These are phyloP conservation scores for Plotosus lineatus DNA, from an alignment of 2,113 vertebrate species.

Conservation along the genomic window DNA sequence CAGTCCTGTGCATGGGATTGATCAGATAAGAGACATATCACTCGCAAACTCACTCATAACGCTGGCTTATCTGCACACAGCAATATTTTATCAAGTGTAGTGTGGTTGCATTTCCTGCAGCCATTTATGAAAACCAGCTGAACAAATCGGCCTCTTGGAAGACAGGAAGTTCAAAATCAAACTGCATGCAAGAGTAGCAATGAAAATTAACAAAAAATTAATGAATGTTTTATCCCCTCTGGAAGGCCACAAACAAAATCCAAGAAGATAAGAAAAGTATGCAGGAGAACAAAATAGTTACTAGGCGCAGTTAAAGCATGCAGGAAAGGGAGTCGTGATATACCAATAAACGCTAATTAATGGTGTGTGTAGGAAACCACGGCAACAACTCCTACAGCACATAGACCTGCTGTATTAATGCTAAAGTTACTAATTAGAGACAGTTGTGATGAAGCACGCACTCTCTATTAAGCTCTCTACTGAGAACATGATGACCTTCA, in stretches of 20 bases:
- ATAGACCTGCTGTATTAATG: background rate
- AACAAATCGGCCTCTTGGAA: slow-evolving; percentile 1
- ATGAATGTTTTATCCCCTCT: background rate
- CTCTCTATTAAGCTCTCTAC: slow-evolving; percentile 18
- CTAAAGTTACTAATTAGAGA: slow-evolving; percentile 28
- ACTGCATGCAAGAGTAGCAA: background rate
- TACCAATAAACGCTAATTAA: background rate
- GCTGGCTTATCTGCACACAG: slow-evolving; percentile 15
- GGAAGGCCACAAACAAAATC: background rate
- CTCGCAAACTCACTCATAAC: slow-evolving; percentile 27
- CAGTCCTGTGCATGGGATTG: slow-evolving; percentile 19
- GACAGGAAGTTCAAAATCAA: background rate
- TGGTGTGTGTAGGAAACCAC: background rate
- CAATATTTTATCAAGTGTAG: slow-evolving; percentile 23
- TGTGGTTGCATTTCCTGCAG: slow-evolving; percentile 34
- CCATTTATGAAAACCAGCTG: slow-evolving; percentile 28
- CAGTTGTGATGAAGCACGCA: slow-evolving; percentile 11
- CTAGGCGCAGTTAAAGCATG: background rate
- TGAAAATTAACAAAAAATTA: background rate
- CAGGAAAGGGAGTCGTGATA: background rate
- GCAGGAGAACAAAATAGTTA: background rate
- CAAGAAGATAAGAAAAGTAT: background rate
- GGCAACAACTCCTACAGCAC: background rate
- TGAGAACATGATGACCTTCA: background rate
- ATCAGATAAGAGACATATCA: slow-evolving; percentile 43